Conservation (phyloP, 1,140 invertebrate genomes). For the Cherax destructor region DNA sequence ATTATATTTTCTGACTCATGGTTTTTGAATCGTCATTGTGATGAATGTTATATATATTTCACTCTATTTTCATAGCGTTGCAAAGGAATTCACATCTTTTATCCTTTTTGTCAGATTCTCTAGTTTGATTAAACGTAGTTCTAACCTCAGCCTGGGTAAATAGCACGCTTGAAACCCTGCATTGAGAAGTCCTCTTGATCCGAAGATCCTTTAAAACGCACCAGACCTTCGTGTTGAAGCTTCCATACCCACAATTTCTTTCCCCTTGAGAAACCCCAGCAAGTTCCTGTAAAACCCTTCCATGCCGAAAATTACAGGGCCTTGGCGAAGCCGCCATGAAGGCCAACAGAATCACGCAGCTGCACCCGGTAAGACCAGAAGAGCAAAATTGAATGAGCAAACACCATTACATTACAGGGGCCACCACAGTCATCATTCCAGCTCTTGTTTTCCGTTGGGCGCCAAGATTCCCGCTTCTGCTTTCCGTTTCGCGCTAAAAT, state of each 20-base stretch:
- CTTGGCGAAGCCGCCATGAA: not conserved
- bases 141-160: not conserved
- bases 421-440: not conserved
- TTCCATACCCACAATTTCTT: not conserved
- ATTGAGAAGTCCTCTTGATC: not conserved
- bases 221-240: not conserved
- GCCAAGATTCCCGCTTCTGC: not conserved
- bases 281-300: not conserved
- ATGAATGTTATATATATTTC: too few relatives aligned
- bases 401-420: not conserved
- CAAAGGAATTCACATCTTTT: too few relatives aligned
- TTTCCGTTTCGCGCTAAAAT: conserved; percentile 7
- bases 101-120: too few relatives aligned
- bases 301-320: not conserved
- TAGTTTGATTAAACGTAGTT: not conserved
- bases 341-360: not conserved
- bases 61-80: too few relatives aligned
- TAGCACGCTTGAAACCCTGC: not conserved
- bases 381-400: not conserved
- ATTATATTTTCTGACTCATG: too few relatives aligned
- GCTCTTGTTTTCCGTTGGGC: not conserved
- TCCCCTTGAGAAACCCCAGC: not conserved
- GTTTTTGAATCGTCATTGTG: too few relatives aligned
- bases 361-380: not conserved
- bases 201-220: not conserved